Evolutionary conservation across 2,113 vertebrate species (phyloP).

Genomic region (Lamprologus tigripictilis): DNA sequence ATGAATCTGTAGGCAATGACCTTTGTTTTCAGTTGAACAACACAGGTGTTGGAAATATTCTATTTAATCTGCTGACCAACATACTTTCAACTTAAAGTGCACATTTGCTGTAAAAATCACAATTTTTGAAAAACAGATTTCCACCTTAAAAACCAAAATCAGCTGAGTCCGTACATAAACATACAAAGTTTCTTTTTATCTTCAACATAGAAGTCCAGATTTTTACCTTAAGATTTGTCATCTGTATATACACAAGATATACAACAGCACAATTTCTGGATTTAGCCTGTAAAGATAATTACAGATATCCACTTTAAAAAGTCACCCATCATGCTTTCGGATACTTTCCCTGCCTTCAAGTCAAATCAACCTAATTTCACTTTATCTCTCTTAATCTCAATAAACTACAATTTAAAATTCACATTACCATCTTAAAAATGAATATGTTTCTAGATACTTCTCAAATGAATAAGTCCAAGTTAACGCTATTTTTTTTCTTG

Average conservation of each 20-base stretch:
- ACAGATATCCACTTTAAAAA: not conserved
- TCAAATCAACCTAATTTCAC: not conserved
- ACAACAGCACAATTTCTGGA: not conserved
- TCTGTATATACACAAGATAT: not conserved
- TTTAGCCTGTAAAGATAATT: not conserved
- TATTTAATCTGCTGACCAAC: not conserved
- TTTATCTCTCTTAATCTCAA: not conserved
- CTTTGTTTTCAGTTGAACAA: not conserved
- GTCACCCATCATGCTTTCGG: not conserved
- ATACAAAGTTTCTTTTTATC: not conserved
- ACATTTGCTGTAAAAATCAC: not conserved
- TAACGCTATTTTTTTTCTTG: not conserved
- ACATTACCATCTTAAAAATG: not conserved
- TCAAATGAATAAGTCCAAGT: not conserved
- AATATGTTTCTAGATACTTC: not conserved
- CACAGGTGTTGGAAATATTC: not conserved
- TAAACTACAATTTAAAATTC: not conserved
- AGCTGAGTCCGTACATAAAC: not conserved
- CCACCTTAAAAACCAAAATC: not conserved
- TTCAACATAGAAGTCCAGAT: not conserved
- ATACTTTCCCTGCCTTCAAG: not conserved
- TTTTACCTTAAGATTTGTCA: not conserved
- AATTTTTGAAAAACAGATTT: not conserved
- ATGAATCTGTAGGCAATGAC: not conserved
- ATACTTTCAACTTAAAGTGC: not conserved